phyloP scores from a whole-genome alignment of 2,888 invertebrate species.

The Margaritifera margaritifera region DNA sequence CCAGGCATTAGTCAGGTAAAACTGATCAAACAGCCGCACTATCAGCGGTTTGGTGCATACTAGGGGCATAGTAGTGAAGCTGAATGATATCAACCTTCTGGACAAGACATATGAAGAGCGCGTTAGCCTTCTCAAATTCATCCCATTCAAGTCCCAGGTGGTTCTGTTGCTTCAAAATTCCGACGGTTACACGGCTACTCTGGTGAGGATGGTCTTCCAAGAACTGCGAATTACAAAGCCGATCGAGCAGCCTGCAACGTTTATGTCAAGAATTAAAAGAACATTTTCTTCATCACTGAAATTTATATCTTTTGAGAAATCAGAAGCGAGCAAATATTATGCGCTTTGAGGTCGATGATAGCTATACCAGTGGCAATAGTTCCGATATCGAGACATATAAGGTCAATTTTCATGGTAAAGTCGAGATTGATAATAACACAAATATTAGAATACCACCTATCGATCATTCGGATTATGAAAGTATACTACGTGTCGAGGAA shows the following conservation, averaged over 20 bases:
- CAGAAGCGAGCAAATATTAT: too few relatives aligned
- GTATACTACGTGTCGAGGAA: too few relatives aligned
- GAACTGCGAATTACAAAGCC: conserved; percentile 64
- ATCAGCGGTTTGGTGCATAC: conserved; percentile 63
- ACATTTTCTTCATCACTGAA: too few relatives aligned
- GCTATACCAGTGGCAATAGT: too few relatives aligned
- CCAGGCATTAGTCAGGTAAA: conserved; percentile 64
- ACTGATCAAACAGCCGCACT: conserved; percentile 56
- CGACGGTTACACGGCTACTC: conserved; percentile 63
- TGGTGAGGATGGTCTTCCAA: conserved; percentile 63
- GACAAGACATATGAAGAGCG: conserved; percentile 62
- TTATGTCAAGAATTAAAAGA: conserved; percentile 51
- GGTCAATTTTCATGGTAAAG: too few relatives aligned
- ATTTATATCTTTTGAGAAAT: conserved; percentile 12
- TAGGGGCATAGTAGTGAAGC: conserved; percentile 66
- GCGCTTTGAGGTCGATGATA: too few relatives aligned
- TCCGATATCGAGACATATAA: too few relatives aligned
- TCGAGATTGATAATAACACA: too few relatives aligned
- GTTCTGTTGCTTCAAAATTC: conserved; percentile 64
- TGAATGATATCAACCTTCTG: conserved; percentile 64
- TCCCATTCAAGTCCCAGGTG: conserved; percentile 56
- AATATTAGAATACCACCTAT: too few relatives aligned
- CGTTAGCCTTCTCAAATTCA: conserved; percentile 54
- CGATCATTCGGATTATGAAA: too few relatives aligned
- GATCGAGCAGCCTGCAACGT: conserved; percentile 43